Base-by-base conservation (phyloP, 2,888 invertebrate genomes). In the Caenorhabditis angaria region DNA sequence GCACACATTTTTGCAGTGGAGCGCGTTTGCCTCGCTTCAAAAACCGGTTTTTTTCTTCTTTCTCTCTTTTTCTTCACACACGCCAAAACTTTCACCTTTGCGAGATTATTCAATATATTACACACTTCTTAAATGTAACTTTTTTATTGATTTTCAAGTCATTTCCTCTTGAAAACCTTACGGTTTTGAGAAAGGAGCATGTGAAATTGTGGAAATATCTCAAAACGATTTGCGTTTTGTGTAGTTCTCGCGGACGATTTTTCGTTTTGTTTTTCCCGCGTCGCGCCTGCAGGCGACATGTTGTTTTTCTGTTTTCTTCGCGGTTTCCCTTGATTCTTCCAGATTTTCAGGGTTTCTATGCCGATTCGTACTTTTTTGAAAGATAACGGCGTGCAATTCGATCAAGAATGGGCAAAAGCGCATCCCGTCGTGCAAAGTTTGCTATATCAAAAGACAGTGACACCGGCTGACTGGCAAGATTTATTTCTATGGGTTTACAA, bases 351-450 rank as follows among this genome's bases (percentile, higher is more conserved):
- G 41, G 41, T 14, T 6, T 2, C 18, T 3, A 41, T 41, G 41
- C 41, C 41, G 6, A 18, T 18, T 18, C 14, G 18, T 41, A 41
- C 14, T 41, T 18, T 41, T 12, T 3, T 41, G 10, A 18, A 12
- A 2, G 41, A 41, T 41, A 41, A 41, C 14, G 18, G 41, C 6
- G 27, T 56, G 29, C 29, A 32, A 2, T 95, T 89, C 90, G 95
- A 97, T 89, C 94, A 95, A 87, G 94, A 95, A 91, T 99, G 97
- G 97, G 94, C 94, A 65, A 91, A 91, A 82, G 96, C 97, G 93
- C 92, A 94, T 80, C 94, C 94, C 14, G 94, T 94, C 84, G 95
- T 99, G 66, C 90, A 95, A 77, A 95, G 96, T 89, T 91, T 99
- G 72, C 90, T 99, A 59, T 92, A 94, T 87, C 97, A 97, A 89